phyloP scores from a whole-genome alignment of 2,888 invertebrate species.

The Epirrita christyi region DNA sequence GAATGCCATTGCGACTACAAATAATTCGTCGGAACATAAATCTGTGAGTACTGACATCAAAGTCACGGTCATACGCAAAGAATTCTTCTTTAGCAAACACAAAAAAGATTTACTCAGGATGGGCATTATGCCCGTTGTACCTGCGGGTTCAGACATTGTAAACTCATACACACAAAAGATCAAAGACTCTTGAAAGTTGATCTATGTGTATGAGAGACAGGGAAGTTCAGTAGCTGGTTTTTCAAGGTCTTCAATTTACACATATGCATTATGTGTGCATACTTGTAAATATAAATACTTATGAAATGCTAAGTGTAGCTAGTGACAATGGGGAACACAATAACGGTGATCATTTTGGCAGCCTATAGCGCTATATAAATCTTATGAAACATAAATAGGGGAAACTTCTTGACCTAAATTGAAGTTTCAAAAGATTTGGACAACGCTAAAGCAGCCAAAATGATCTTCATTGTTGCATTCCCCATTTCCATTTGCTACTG shows the following conservation, averaged over 20 bases:
- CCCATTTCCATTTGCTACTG: too few relatives aligned
- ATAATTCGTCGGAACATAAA: constrained; percentile 50
- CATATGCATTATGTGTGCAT: constrained; percentile 25
- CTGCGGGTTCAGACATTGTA: constrained; percentile 28
- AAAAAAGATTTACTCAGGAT: constrained; percentile 41
- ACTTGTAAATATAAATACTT: constrained; percentile 10
- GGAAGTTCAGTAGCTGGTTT: constrained; percentile 27
- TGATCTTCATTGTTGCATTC: too few relatives aligned
- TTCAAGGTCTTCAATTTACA: constrained; percentile 30
- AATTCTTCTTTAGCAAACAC: constrained; percentile 38
- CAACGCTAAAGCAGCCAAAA: too few relatives aligned
- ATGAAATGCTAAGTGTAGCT: constrained; percentile 13
- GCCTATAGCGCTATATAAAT: too few relatives aligned
- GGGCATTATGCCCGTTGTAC: constrained; percentile 3
- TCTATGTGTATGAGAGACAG: constrained; percentile 22
- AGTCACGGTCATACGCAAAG: constrained; percentile 43
- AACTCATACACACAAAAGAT: constrained; percentile 29
- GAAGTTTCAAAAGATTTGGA: too few relatives aligned
- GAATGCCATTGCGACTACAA: constrained; percentile 46
- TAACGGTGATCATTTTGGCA: too few relatives aligned
- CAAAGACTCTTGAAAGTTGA: constrained; percentile 34
- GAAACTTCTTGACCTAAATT: too few relatives aligned
- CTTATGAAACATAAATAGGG: too few relatives aligned
- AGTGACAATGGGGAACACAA: too few relatives aligned
- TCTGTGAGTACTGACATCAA: constrained; percentile 36